Conservation (phyloP, 2,113 vertebrate species). For the Neogale vison region DNA sequence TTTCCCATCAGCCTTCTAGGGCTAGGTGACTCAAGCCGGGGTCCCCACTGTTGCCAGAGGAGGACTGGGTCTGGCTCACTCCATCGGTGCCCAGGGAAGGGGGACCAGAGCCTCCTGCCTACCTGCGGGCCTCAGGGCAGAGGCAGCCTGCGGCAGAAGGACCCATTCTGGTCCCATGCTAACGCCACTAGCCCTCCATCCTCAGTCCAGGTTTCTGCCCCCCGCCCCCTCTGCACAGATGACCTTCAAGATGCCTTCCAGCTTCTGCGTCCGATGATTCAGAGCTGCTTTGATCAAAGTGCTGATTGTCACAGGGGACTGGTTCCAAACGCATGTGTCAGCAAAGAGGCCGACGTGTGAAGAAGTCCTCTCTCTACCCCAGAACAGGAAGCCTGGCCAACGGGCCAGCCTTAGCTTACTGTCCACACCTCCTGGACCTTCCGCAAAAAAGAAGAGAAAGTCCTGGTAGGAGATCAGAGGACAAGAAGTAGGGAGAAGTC, state of each 20-base stretch:
- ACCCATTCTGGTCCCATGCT: fast-evolving
- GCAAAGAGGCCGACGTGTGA: not conserved
- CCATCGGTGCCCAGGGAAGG: fast-evolving
- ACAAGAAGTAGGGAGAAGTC: not conserved
- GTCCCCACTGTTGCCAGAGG: fast-evolving
- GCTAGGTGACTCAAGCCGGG: not conserved
- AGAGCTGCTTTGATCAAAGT: not conserved
- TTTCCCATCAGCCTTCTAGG: not conserved
- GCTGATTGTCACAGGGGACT: not conserved
- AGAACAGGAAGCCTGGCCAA: fast-evolving
- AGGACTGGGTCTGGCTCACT: not conserved
- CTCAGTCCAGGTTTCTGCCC: not conserved
- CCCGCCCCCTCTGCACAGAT: not conserved
- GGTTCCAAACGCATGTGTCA: not conserved
- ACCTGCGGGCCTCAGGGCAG: not conserved
- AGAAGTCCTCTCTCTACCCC: not conserved
- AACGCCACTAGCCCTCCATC: not conserved
- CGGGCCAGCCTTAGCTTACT: not conserved
- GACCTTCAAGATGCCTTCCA: not conserved
- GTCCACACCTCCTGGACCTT: not conserved
- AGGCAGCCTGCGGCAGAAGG: not conserved
- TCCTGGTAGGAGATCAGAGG: not conserved
- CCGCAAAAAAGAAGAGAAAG: not conserved
- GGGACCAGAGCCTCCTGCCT: not conserved
- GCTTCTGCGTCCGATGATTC: not conserved